Percentiles rank a stretch among this genome's conserved stretches.
These are phyloP conservation scores for Falco naumanni DNA, from an alignment of 2,797 vertebrate species.

Conservation along the genomic window DNA sequence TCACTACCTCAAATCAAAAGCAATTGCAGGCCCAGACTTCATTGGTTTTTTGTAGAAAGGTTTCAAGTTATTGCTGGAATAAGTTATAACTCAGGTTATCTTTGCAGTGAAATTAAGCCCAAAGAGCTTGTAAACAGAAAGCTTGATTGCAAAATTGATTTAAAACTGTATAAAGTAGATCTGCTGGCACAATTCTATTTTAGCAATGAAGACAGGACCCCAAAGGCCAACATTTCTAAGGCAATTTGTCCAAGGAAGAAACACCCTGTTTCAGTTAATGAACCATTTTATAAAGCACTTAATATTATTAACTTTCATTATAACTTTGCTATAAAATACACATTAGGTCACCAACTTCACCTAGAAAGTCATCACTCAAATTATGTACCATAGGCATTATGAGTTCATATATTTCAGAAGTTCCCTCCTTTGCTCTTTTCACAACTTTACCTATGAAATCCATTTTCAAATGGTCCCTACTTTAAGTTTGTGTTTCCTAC, in stretches of 20 bases:
- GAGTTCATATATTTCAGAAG: not conserved
- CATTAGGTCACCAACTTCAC: not conserved
- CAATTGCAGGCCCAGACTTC: not conserved
- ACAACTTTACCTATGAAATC: not conserved
- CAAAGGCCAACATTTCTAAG: not conserved
- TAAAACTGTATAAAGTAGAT: not conserved
- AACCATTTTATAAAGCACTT: slow-evolving; percentile 1
- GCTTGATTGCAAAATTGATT: slow-evolving; percentile 7
- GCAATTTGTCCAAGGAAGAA: slow-evolving; percentile 12
- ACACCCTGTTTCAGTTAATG: not conserved
- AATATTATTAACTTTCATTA: not conserved
- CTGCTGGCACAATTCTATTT: not conserved
- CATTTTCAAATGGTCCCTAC: not conserved
- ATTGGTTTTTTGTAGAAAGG: not conserved
- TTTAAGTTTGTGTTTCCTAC: not conserved
- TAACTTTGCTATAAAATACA: not conserved
- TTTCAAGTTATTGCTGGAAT: not conserved
- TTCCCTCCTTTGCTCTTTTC: not conserved
- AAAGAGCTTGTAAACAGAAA: slow-evolving; percentile 24
- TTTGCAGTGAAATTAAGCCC: slow-evolving; percentile 1
- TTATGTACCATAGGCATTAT: not conserved
- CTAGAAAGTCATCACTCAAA: not conserved
- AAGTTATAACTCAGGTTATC: not conserved
- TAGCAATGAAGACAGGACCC: not conserved
- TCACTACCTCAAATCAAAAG: not conserved